A percentile compares a stretch with the other conserved stretches of the same genome.
These are phyloP conservation scores for Drosophila tropicalis DNA, from an alignment of 1,140 invertebrate genomes.

Conservation along the genomic window DNA sequence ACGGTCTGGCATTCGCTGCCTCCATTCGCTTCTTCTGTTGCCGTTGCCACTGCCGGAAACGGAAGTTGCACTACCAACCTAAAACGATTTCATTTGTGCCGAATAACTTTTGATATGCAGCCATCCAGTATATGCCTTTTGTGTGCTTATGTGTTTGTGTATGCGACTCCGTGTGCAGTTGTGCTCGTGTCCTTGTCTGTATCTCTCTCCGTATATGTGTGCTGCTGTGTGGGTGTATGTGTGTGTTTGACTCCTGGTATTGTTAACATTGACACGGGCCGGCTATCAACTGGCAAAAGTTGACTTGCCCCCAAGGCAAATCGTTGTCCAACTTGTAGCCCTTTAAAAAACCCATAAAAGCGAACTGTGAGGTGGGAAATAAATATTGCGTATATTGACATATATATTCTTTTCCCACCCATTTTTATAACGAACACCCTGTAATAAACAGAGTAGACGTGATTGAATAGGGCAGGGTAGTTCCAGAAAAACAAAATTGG, in stretches of 20 bases:
- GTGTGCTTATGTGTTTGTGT: constrained; percentile 30
- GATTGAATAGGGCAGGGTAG: too few species aligned
- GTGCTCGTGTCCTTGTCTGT: constrained; percentile 1
- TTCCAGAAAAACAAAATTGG: too few species aligned
- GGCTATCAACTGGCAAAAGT: constrained; percentile 63
- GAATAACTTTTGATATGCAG: constrained; percentile 76
- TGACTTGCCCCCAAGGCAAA: constrained; percentile 57
- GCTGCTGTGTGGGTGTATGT: constrained; percentile 15
- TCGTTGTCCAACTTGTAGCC: constrained; percentile 54
- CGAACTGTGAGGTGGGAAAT: constrained; percentile 51
- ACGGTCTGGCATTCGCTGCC: constrained; percentile 37
- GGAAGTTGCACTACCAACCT: constrained; percentile 58
- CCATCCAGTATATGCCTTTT: constrained; percentile 28
- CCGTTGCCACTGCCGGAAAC: constrained; percentile 47
- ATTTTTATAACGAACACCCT: constrained; percentile 20
- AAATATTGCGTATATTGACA: constrained; percentile 57
- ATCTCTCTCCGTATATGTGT: neutral
- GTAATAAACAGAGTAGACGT: neutral
- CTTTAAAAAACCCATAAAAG: constrained; percentile 52
- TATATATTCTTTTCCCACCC: constrained; percentile 14
- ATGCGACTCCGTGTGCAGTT: constrained; percentile 1
- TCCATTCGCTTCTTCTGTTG: neutral
- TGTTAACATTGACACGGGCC: constrained; percentile 74
- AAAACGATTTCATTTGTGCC: constrained; percentile 78
- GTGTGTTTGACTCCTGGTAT: constrained; percentile 23